Percentiles rank a stretch among this genome's conserved stretches.
Conservation (phyloP, 2,113 vertebrate genomes). For the Talpa occidentalis region DNA sequence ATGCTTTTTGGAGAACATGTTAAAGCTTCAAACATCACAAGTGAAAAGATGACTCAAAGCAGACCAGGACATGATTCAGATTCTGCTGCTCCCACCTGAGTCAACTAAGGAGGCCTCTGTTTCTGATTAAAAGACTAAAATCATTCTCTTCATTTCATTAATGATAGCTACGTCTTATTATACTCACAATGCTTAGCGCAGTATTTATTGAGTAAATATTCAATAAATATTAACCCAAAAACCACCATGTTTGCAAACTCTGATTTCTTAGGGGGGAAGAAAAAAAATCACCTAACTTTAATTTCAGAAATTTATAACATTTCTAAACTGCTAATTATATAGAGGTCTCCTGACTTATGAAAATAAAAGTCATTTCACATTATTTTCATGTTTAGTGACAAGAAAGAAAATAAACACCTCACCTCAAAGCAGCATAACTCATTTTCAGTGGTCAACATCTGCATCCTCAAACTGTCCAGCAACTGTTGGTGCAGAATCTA, state of each 20-base stretch:
- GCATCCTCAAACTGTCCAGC: conserved; percentile 98
- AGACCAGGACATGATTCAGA: not conserved
- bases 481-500: conserved; percentile 90
- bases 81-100: not conserved
- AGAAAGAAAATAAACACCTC: conserved; percentile 44
- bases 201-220: not conserved
- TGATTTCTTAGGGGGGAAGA: not conserved
- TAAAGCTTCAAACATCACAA: not conserved
- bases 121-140: not conserved
- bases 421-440: conserved; percentile 70
- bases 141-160: not conserved
- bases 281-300: not conserved
- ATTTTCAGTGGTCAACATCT: conserved; percentile 95
- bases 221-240: not conserved
- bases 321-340: conserved; percentile 12
- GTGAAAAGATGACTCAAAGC: not conserved
- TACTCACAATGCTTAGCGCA: not conserved
- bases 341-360: conserved; percentile 7
- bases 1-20: not conserved
- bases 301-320: conserved; percentile 28
- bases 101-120: not conserved
- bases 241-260: not conserved
- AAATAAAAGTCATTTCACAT: not conserved
- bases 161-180: not conserved
- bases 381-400: not conserved